Conservation (phyloP, 1,140 invertebrate species). For the Diabrotica undecimpunctata region DNA sequence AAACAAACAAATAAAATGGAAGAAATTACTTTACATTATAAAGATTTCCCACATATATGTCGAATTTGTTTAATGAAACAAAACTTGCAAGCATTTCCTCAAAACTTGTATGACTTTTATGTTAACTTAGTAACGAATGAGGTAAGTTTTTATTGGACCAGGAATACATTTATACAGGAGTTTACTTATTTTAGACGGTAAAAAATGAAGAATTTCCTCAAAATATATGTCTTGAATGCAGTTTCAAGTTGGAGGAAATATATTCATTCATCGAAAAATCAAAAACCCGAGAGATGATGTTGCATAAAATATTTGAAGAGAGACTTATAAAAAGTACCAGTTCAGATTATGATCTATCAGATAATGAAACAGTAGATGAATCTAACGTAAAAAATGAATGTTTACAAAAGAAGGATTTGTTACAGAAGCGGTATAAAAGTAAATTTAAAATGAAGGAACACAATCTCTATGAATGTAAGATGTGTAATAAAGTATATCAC, state of each 20-base stretch:
- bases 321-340: neutral
- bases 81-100: constrained; percentile 4
- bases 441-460: constrained; percentile 23
- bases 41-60: constrained; percentile 14
- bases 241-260: neutral
- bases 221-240: constrained; percentile 11
- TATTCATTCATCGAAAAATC: constrained; percentile 9
- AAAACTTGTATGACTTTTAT: constrained; percentile 14
- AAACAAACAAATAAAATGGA: constrained; percentile 5
- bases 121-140: constrained; percentile 2
- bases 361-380: neutral
- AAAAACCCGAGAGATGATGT: constrained; percentile 1
- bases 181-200: constrained; percentile 4
- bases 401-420: neutral
- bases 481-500: constrained; percentile 30
- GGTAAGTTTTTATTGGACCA: neutral
- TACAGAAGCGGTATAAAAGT: neutral
- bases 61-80: constrained; percentile 12
- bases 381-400: neutral
- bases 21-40: neutral
- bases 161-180: neutral
- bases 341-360: neutral
- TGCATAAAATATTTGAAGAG: constrained; percentile 3
- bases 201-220: constrained; percentile 9
- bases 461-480: constrained; percentile 24